Base-by-base conservation (phyloP, 1,140 invertebrate genomes). In the Neotoxoptera formosana region DNA sequence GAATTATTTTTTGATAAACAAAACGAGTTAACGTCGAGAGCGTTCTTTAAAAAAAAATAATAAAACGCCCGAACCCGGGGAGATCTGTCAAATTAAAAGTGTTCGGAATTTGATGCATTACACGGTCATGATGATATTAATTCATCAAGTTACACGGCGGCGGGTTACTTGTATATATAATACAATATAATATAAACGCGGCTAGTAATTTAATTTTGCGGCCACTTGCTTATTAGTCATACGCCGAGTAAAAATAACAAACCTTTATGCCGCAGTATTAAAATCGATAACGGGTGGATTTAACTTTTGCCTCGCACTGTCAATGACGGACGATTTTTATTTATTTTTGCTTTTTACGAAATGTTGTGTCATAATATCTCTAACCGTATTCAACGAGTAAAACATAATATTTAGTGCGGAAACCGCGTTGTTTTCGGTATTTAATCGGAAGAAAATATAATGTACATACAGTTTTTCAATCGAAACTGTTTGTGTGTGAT, bases 61-160 rank as follows among this genome's bases (percentile, higher is more conserved):
- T 23, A 53, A 53, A 36, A n/a, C 53, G 20, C 7, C 7, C 36
- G n/a, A 36, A 20, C 7, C 21, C 36, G 9, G n/a, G 36, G 11
- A 25, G 56, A 90, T 60, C 88, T 2, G 88, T 60, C 23, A 60
- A 60, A 90, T 41, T 25, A 41, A 36, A 56, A 56, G 88, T 56
- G 23, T 90, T 90, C 14, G 11, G 56, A 60, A 67, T 45, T 45
- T 90, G 36, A 90, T 17, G 51, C 41, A 90, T 60, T 90, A 67
- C 25, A 90, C 30, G 34, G 36, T 20, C 88, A 67, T 67, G 41
- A 67, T 67, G 25, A 90, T 47, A 90, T 90, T 90, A 67, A 90
- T 90, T 45, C 41, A 45, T 90, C 56, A 67, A 90, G 53, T 67
- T n/a, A n/a, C 45, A n/a, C 30, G 89, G 21, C 21, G 48, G 20